Evolutionary conservation across 2,797 vertebrate genomes (phyloP).

Genomic region (Tragelaphus oryx): DNA sequence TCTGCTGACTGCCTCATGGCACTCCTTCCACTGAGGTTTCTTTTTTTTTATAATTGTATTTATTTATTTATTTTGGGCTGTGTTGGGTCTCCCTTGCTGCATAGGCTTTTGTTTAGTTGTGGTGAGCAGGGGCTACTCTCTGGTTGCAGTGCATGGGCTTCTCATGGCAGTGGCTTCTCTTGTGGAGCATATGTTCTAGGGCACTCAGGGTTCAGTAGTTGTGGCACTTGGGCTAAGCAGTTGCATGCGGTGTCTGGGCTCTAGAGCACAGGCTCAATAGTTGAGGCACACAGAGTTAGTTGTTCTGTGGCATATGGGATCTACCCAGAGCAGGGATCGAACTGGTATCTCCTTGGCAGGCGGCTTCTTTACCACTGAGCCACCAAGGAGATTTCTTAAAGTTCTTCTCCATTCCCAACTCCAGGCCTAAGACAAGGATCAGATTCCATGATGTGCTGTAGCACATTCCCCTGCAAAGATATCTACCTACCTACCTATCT

Average conservation of each 20-base stretch:
- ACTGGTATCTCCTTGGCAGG: background rate
- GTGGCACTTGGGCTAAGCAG: background rate
- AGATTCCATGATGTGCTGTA: background rate
- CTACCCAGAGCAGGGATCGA: background rate
- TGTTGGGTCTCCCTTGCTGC: background rate
- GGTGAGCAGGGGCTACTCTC: background rate
- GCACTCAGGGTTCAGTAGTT: background rate
- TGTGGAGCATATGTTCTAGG: background rate
- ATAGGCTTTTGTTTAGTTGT: background rate
- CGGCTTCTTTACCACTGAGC: background rate
- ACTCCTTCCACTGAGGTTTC: background rate
- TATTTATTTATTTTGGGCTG: background rate
- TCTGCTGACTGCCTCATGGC: background rate
- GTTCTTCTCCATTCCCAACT: background rate
- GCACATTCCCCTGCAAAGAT: background rate
- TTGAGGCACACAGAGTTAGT: rapidly evolving
- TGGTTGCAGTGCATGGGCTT: background rate
- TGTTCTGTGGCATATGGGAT: background rate
- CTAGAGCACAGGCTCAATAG: background rate
- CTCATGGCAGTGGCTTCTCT: background rate
- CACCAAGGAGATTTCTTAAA: background rate
- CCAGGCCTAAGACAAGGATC: background rate
- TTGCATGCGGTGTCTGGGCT: background rate
- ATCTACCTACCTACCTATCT: background rate
- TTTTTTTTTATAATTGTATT: background rate